A percentile compares a stretch with the other conserved stretches of the same genome.
Evolutionary conservation across 2,113 vertebrate species (phyloP).

Genomic region (Symphodus melops): DNA sequence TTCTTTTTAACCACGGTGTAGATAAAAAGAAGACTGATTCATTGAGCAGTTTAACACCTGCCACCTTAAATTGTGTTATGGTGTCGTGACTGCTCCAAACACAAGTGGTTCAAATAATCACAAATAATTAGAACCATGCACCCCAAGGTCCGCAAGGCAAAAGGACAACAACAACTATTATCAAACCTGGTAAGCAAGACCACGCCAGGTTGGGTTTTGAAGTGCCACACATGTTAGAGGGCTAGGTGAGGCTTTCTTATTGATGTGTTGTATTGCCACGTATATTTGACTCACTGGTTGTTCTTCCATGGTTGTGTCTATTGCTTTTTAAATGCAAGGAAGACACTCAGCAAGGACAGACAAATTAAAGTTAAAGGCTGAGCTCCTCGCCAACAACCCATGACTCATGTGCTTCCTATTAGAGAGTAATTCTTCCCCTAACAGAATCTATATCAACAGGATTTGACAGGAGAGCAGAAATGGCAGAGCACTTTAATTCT

Average conservation of each 20-base stretch:
- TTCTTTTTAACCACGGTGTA: no score
- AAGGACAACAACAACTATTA: no score
- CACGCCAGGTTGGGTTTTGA: background rate
- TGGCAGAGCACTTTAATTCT: background rate
- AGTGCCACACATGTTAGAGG: no score
- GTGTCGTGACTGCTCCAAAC: no score
- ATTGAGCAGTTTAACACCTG: no score
- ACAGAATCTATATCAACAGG: slow-evolving; percentile 6
- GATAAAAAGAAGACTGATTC: no score
- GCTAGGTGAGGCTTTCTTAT: background rate
- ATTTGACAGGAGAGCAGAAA: slow-evolving; percentile 3
- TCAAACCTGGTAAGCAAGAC: no score
- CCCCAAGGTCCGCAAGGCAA: background rate
- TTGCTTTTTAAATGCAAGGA: background rate
- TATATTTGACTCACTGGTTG: background rate
- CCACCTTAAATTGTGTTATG: background rate
- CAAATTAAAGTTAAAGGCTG: background rate
- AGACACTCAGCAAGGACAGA: background rate
- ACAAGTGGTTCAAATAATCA: no score
- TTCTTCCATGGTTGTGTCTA: background rate
- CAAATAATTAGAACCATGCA: background rate
- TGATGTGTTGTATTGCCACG: background rate
- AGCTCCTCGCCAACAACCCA: background rate
- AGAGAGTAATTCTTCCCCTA: background rate
- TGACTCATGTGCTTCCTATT: slow-evolving; percentile 6